Evolutionary conservation across 2,797 vertebrate genomes (phyloP).

Genomic region (Hippoglossus hippoglossus): DNA sequence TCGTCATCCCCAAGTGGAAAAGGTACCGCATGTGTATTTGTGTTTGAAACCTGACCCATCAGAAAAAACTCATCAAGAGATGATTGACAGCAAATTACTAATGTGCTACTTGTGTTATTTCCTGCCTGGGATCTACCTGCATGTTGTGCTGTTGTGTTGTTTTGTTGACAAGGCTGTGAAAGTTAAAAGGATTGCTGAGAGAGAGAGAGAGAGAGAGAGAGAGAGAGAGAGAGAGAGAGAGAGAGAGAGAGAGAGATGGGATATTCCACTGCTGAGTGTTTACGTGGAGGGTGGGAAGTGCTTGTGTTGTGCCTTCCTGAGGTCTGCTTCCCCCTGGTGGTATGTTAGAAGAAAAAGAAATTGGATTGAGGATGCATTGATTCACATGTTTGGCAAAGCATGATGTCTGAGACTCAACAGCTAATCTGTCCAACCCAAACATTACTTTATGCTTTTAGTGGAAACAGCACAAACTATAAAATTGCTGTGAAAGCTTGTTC

Average conservation of each 20-base stretch:
- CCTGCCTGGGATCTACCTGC: constrained; percentile 27
- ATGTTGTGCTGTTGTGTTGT: constrained; percentile 32
- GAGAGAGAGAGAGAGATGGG: constrained; percentile 29
- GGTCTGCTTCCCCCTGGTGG: constrained; percentile 80
- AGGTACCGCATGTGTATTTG: constrained; percentile 4
- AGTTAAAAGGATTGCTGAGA: constrained; percentile 25
- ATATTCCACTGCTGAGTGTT: constrained; percentile 34
- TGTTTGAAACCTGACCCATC: constrained; percentile 10
- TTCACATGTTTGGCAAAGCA: constrained; percentile 5
- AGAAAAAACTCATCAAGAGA: background rate
- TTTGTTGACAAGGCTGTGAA: constrained; percentile 52
- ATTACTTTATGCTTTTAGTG: constrained; percentile 3
- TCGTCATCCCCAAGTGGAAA: background rate
- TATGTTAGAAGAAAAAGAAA: background rate
- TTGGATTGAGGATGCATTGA: background rate
- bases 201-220: background rate
- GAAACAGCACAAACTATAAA: background rate
- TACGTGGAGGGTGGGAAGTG: constrained; percentile 26
- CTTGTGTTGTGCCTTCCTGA: constrained; percentile 19
- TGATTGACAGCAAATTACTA: background rate
- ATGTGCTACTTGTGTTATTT: constrained; percentile 19
- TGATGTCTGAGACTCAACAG: constrained; percentile 1
- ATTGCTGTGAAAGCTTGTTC: constrained; percentile 1
- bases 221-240: constrained; percentile 29
- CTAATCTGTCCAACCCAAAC: constrained; percentile 1